Conservation (phyloP, 2,797 vertebrate species). For the Lacerta agilis region DNA sequence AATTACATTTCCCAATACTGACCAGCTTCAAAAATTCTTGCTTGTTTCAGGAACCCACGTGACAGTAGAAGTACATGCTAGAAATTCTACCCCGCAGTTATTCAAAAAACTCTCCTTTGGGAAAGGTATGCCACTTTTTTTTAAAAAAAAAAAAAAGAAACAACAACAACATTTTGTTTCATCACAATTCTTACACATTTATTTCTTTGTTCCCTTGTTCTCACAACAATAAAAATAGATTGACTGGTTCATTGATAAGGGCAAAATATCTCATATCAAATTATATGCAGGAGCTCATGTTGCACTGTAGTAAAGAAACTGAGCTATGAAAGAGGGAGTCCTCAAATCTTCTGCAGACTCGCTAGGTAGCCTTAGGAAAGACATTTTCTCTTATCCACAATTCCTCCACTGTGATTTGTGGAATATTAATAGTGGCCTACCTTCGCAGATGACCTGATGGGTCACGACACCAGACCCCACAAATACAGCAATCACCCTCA, state of each 20-base stretch:
- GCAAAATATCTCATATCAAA: background rate
- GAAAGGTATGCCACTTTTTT: slow-evolving; percentile 68
- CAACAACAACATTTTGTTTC: background rate
- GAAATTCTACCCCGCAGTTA: slow-evolving; percentile 65
- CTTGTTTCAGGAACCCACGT: slow-evolving; percentile 76
- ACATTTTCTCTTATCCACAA: background rate
- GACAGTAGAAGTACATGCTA: slow-evolving; percentile 76
- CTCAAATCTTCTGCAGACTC: background rate
- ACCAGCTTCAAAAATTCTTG: background rate
- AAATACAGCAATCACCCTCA: too few relatives aligned
- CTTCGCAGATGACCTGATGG: background rate
- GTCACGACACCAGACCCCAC: background rate
- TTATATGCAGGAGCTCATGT: background rate
- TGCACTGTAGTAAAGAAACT: background rate
- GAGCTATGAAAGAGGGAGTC: background rate
- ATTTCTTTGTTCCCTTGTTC: too few relatives aligned
- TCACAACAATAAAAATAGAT: too few relatives aligned
- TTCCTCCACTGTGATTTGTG: background rate
- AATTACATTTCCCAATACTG: background rate
- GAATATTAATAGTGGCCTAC: background rate
- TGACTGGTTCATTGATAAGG: too few relatives aligned
- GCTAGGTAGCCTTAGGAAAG: background rate
- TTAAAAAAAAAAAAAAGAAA: too few relatives aligned
- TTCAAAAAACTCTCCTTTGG: slow-evolving; percentile 76
- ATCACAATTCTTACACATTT: too few relatives aligned